Base-by-base conservation (phyloP, 64 coral and sea anemone species). In the Platygyra sinensis region DNA sequence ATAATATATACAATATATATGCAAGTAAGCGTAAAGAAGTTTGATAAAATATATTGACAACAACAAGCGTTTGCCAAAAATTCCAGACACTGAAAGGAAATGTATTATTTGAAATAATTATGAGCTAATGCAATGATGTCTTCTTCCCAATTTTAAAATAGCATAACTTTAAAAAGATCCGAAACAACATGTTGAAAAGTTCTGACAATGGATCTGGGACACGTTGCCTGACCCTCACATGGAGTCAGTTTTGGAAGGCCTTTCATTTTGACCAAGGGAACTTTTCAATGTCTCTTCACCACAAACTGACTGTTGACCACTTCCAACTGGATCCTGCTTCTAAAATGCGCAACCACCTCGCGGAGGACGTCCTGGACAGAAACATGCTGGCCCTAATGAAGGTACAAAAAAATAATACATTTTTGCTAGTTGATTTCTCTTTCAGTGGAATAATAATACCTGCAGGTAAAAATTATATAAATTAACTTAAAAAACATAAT, bases 121-220 rank as follows among this genome's bases (percentile, higher is more conserved):
- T n/a, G n/a, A n/a, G n/a, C n/a, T n/a, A n/a, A n/a, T n/a, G n/a
- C n/a, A 74, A 29, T 80, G 49, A 72, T 72, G 22, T 27, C 33
- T 8, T 63, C 32, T 64, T 12, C 24, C 18, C 28, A 7, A 4
- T 52, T 52, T 5, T 52, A 5, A 5, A 4, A 52, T 29, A 67
- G 80, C 80, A 83, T 30, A 83, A 83, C 31, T 62, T 83, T 17
- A 83, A 83, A 64, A 83, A 65, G 62, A 62, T 67, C 4, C 5
- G 80, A 6, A 83, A 83, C 29, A 83, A 83, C 60, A 64, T 83
- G 4, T 28, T 83, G 18, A 83, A 83, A 25, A 83, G 80, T 60
- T 59, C 80, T 0, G 5, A 8, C 12, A 12, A 83, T 62, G 49
- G 14, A n/a, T 59, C 25, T 19, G 52, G 52, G 1, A 83, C 24